phyloP scores from a whole-genome alignment of 2,888 invertebrate species.

The Drosophila mimetica region DNA sequence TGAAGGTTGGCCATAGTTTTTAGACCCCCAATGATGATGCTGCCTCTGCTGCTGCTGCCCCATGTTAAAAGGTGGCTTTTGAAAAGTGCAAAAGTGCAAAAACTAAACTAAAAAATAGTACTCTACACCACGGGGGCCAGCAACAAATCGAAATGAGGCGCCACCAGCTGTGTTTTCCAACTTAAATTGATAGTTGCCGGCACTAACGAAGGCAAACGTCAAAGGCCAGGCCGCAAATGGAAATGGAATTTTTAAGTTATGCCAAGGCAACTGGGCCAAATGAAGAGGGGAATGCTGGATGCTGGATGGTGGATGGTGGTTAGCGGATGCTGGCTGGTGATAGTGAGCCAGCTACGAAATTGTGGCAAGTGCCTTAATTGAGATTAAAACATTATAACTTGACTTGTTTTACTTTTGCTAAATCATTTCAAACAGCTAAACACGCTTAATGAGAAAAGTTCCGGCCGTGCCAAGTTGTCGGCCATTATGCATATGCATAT shows the following conservation, averaged over 20 bases:
- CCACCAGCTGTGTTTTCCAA: slow-evolving; percentile 56
- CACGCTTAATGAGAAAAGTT: slow-evolving; percentile 79
- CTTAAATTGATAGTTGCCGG: slow-evolving; percentile 74
- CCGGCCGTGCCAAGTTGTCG: slow-evolving; percentile 53
- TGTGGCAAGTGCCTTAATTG: slow-evolving; percentile 79
- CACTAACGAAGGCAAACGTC: slow-evolving; percentile 64
- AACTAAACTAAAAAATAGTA: slow-evolving; percentile 16
- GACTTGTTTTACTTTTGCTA: slow-evolving; percentile 78
- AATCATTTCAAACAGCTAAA: slow-evolving; percentile 80
- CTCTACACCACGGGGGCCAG: slow-evolving; percentile 28
- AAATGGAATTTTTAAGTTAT: slow-evolving; percentile 79
- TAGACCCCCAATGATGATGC: slow-evolving; percentile 5
- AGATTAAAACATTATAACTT: slow-evolving; percentile 80
- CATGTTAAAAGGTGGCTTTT: slow-evolving; percentile 52
- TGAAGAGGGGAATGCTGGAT: slow-evolving; percentile 7
- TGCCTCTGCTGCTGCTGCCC: neutral
- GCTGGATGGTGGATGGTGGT: neutral
- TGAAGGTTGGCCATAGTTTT: slow-evolving; percentile 66
- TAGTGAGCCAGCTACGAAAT: slow-evolving; percentile 38
- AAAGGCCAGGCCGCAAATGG: slow-evolving; percentile 73
- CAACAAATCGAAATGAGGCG: slow-evolving; percentile 74
- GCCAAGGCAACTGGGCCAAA: slow-evolving; percentile 62
- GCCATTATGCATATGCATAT: slow-evolving; percentile 66
- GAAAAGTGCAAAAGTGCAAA: slow-evolving; percentile 34
- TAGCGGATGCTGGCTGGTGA: no score